Percentiles rank a stretch among this genome's conserved stretches.
phyloP scores from a whole-genome alignment of 92 coral and sea anemone genomes.

The Desmophyllum pertusum region DNA sequence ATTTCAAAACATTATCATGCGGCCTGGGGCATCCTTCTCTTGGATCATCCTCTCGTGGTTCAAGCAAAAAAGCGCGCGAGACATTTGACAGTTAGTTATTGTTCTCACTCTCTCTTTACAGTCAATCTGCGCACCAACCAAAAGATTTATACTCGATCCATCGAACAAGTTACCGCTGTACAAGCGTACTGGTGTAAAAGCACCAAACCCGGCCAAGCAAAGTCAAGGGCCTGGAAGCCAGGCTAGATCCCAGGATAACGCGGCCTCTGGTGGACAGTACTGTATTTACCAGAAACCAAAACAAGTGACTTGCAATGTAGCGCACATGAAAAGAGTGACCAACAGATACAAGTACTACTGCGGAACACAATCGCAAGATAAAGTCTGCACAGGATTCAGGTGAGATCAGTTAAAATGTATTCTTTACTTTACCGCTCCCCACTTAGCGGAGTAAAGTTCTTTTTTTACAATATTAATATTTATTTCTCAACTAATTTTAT shows the following conservation, averaged over 20 bases:
- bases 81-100: not conserved
- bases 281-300: slow-evolving; percentile 72
- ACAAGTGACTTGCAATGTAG: slow-evolving; percentile 76
- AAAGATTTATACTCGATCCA: slow-evolving; percentile 20
- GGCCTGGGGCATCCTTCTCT: too few relatives aligned
- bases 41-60: too few relatives aligned
- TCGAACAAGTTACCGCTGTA: slow-evolving; percentile 44
- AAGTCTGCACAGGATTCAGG: slow-evolving; percentile 79
- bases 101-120: not conserved
- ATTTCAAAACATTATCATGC: too few relatives aligned
- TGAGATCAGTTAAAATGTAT: slow-evolving; percentile 6
- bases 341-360: slow-evolving; percentile 72
- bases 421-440: too few relatives aligned
- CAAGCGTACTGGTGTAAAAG: slow-evolving; percentile 22
- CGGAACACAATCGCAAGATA: slow-evolving; percentile 42
- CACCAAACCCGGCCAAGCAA: slow-evolving; percentile 39
- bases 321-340: slow-evolving; percentile 61
- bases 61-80: not conserved
- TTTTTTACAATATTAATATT: too few relatives aligned
- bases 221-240: slow-evolving; percentile 15
- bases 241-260: slow-evolving; percentile 23
- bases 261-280: slow-evolving; percentile 55
- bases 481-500: too few relatives aligned
- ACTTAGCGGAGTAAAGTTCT: not conserved
- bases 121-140: slow-evolving; percentile 2